Evolutionary conservation across 1,140 invertebrate genomes (phyloP), one percentile per base, ranked within the genome.

Genomic region (Eurosta solidaginis): DNA sequence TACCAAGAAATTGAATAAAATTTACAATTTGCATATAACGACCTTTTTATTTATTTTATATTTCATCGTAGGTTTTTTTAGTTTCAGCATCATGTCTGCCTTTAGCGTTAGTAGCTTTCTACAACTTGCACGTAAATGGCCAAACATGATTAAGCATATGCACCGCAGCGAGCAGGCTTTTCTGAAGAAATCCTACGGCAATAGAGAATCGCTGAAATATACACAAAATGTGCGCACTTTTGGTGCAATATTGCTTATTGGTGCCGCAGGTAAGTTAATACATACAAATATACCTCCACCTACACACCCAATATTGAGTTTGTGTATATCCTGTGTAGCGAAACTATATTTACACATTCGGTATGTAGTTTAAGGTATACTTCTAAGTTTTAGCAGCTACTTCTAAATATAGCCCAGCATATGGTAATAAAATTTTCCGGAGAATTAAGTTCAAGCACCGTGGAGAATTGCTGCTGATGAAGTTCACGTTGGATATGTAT

Each of bases 51-150:
- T 49, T 50, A 20, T 73, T n/a, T 50, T 47, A 2, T 44, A 3
- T 74, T 17, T 75, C 17, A 36, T 29, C 7, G 10, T 52, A 86
- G 85, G 83, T 7, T 81, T 85, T 6, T 82, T 86, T 0, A 86
- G 82, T 73, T 86, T 86, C 40, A 84, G 84, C 78, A 82, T 84
- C 76, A 82, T 85, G 25, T 81, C 79, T 17, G 81, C 83, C 22
- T 81, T 86, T 25, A 80, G 79, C 29, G 79, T 82, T 0, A 68
- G 59, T n/a, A 40, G 33, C 6, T 86, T 86, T 63, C 44, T 86
- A 5, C 79, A 78, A 1, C 74, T 86, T 0, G 82, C 85, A 22
- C 78, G 76, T 1, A 81, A 82, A 7, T 86, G 85, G 85, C 79
- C 85, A 0, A 75, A 80, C 25, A 47, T 86, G n/a, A 82, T 84